phyloP scores from a whole-genome alignment of 2,113 vertebrate genomes.

The Picathartes gymnocephalus region DNA sequence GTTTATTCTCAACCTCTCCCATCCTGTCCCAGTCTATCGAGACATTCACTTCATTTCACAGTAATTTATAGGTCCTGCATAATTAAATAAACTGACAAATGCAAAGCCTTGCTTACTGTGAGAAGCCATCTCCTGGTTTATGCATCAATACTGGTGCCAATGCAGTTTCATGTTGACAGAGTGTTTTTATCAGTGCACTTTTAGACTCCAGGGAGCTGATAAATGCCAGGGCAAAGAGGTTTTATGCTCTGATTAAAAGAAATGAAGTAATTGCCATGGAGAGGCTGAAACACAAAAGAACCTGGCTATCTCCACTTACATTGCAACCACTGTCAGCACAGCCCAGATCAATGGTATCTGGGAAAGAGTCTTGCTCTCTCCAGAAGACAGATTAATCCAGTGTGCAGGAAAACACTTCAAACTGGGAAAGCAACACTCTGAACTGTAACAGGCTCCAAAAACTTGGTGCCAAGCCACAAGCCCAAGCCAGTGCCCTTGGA shows the following conservation, averaged over 20 bases:
- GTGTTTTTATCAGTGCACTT: background rate
- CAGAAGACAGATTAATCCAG: background rate
- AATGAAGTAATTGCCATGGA: constrained; percentile 24
- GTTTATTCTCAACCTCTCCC: background rate
- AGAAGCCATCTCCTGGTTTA: background rate
- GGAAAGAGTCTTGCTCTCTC: background rate
- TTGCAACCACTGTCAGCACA: background rate
- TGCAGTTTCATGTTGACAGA: background rate
- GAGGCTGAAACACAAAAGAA: constrained; percentile 9
- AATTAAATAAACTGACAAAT: background rate
- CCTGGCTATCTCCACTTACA: background rate
- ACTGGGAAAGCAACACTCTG: background rate
- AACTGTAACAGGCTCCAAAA: background rate
- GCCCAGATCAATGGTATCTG: constrained; percentile 16
- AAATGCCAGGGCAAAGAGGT: constrained; percentile 1
- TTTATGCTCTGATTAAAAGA: constrained; percentile 13
- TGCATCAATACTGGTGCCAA: background rate
- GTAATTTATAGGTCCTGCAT: background rate
- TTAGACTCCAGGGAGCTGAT: background rate
- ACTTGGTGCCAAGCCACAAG: background rate
- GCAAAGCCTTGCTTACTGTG: background rate
- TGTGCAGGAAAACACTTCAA: background rate
- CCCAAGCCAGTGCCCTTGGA: background rate
- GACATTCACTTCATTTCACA: background rate
- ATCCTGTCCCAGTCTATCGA: background rate